Evolutionary conservation across 1,140 invertebrate genomes (phyloP).

Genomic region (Magallana gigas): DNA sequence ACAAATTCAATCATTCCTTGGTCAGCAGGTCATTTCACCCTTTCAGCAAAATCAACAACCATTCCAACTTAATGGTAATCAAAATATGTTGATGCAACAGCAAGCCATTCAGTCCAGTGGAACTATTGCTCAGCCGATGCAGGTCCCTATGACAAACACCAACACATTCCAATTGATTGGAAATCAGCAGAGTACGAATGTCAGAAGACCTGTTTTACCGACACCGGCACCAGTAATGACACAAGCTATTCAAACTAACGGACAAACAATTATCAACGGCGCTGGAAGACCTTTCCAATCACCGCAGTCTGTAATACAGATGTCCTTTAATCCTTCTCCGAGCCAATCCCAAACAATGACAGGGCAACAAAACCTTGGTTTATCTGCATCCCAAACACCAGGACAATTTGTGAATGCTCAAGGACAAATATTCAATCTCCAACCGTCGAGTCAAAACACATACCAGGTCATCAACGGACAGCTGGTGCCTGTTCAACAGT

Average conservation of each 20-base stretch:
- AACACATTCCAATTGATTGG: not conserved
- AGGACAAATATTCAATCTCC: not conserved
- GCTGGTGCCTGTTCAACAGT: not conserved
- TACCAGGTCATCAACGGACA: conserved; percentile 2
- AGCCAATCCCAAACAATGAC: not conserved
- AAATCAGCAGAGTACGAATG: not conserved
- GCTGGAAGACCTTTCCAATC: not conserved
- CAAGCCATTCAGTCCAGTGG: not conserved
- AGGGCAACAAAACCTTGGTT: not conserved
- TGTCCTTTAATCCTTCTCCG: not conserved
- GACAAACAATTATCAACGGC: not conserved
- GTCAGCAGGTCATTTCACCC: not conserved
- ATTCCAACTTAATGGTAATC: not conserved
- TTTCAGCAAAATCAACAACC: not conserved
- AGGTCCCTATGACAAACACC: not conserved
- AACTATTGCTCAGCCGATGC: not conserved
- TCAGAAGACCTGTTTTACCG: not conserved
- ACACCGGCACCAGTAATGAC: not conserved
- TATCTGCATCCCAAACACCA: not conserved
- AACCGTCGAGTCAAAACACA: not conserved
- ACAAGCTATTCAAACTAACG: conserved; percentile 9
- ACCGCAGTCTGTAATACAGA: not conserved
- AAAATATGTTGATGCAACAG: conserved; percentile 4
- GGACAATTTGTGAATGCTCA: not conserved
- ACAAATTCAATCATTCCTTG: not conserved